phyloP scores from a whole-genome alignment of 37 sponge, comb jelly and placozoan genomes.

The Dysidea cf. avara region DNA sequence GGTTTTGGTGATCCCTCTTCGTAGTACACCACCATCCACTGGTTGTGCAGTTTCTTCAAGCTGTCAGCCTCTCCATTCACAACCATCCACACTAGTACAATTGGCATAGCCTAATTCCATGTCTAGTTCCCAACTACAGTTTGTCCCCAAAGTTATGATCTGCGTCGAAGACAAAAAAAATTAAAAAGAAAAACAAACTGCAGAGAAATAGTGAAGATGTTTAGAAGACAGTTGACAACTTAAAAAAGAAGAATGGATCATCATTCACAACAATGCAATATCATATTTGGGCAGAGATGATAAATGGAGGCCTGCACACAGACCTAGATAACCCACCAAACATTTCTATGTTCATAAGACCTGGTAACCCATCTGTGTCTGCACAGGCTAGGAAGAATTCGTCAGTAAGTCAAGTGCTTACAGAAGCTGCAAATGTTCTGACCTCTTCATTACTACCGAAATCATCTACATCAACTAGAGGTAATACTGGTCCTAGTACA shows the following conservation, averaged over 20 bases:
- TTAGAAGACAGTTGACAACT: not conserved
- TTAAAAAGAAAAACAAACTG: not conserved
- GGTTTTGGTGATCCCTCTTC: slow-evolving; percentile 8
- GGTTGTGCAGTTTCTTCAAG: too few species aligned
- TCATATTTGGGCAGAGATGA: slow-evolving; percentile 15
- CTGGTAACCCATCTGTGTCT: slow-evolving; percentile 6
- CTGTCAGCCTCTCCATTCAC: too few species aligned
- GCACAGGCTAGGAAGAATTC: not conserved
- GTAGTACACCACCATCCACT: too few species aligned
- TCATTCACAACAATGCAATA: slow-evolving; percentile 14
- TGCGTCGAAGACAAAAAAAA: too few species aligned
- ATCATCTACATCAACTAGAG: too few species aligned
- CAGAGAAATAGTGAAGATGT: not conserved
- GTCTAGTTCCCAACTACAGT: too few species aligned
- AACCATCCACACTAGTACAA: too few species aligned
- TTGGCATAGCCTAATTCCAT: too few species aligned
- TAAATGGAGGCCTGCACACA: slow-evolving; percentile 3
- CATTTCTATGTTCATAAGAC: slow-evolving; percentile 13
- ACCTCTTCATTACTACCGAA: too few species aligned
- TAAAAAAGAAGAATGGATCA: slow-evolving; percentile 17
- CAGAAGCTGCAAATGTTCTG: not conserved
- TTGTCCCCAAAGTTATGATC: too few species aligned
- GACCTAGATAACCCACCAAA: slow-evolving; percentile 8
- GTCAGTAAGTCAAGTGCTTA: too few species aligned
- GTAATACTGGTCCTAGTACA: not conserved